Percentiles rank a stretch among this genome's conserved stretches.
Conservation (phyloP, 2,888 invertebrate species). For the Epistrophella euchroma region DNA sequence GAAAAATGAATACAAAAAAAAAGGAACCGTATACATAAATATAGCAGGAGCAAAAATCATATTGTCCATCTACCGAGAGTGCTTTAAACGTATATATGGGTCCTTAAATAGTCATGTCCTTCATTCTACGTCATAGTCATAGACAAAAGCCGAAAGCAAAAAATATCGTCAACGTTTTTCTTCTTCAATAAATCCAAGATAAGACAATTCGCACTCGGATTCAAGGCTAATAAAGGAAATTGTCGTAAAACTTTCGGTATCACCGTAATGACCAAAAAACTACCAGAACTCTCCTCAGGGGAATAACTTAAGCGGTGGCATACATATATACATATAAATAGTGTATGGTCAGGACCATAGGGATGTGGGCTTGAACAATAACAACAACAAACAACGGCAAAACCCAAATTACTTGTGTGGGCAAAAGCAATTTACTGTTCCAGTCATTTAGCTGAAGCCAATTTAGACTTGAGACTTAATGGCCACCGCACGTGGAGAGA, state of each 20-base stretch:
- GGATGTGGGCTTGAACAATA: conserved; percentile 17
- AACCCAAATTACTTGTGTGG: conserved; percentile 72
- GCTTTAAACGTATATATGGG: conserved; percentile 30
- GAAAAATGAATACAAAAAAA: conserved; percentile 3
- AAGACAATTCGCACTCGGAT: conserved; percentile 76
- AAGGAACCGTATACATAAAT: neutral
- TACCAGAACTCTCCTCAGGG: conserved; percentile 63
- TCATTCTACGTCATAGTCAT: conserved; percentile 24
- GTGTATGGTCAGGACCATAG: conserved; percentile 21
- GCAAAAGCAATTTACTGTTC: conserved; percentile 74
- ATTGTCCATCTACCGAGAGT: conserved; percentile 58
- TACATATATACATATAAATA: neutral
- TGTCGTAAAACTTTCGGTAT: conserved; percentile 75
- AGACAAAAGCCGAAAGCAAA: conserved; percentile 16
- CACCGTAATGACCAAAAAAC: conserved; percentile 74
- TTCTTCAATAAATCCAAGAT: conserved; percentile 72
- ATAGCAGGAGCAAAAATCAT: conserved; percentile 55
- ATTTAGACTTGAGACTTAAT: conserved; percentile 73
- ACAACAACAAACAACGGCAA: conserved; percentile 44
- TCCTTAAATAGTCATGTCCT: conserved; percentile 54
- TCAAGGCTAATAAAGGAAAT: conserved; percentile 76
- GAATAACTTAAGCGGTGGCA: conserved; percentile 62
- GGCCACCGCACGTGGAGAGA: conserved; percentile 55
- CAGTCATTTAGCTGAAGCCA: conserved; percentile 72
- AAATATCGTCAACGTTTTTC: conserved; percentile 48